Evolutionary conservation across 2,113 vertebrate species (phyloP).

Genomic region (Alligator sinensis): DNA sequence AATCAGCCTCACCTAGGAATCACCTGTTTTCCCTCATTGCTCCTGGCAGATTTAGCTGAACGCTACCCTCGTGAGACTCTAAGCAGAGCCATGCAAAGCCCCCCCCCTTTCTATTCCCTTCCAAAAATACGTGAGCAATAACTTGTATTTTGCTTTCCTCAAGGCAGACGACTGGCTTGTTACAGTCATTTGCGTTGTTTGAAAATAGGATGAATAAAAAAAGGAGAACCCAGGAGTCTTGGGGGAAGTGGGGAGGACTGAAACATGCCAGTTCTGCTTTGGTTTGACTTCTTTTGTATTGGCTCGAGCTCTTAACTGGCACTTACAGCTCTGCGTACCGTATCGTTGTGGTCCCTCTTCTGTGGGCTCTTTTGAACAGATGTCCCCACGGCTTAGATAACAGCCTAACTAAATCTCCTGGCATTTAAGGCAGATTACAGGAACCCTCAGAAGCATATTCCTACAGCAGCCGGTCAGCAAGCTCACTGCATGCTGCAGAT

Average conservation of each 20-base stretch:
- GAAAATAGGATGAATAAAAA: not conserved
- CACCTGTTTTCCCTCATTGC: not conserved
- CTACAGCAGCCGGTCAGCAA: not conserved
- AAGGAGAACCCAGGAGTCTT: not conserved
- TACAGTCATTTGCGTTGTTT: not conserved
- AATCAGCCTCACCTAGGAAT: not conserved
- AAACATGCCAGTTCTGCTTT: not conserved
- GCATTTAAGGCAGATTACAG: not conserved
- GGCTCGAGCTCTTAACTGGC: not conserved
- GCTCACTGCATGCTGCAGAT: not conserved
- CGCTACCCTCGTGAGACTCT: not conserved
- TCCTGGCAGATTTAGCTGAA: not conserved
- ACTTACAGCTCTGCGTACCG: not conserved
- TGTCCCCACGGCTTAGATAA: not conserved
- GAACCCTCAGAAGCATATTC: not conserved
- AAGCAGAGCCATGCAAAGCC: not conserved
- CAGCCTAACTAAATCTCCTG: accelerated
- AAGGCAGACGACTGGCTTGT: not conserved
- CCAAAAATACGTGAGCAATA: not conserved
- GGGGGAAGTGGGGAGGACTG: not conserved
- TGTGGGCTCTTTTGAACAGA: not conserved
- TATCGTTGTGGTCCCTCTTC: not conserved
- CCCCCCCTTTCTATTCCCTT: not conserved
- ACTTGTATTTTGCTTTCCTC: not conserved
- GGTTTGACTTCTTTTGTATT: not conserved